Evolutionary conservation across 1,140 invertebrate species (phyloP), one percentile per base, ranked within the genome.

Genomic region (Nautilus pompilius): DNA sequence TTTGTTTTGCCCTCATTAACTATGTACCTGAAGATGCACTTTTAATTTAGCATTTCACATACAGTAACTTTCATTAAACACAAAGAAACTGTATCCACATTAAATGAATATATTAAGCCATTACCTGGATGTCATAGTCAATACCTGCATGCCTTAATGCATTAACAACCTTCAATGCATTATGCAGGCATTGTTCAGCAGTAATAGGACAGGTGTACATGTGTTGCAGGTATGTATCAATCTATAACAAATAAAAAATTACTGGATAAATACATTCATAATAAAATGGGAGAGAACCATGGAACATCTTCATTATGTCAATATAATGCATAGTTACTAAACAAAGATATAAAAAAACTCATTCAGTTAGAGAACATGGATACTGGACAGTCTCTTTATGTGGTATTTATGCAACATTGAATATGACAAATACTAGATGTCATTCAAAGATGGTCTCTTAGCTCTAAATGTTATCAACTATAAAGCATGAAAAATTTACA

Each of bases 141-240:
- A 83, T 73, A 6, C 80, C 80, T 57, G 75, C 74, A 63, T 69
- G 75, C 51, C 74, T 65, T 73, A 82, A 74, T 41, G 80, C 79
- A 69, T 71, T 73, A 6, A 79, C 73, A 2, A 82, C 69, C 58
- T 80, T 80, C 8, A 83, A 70, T 13, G 82, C 80, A 72, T 83
- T 83, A 58, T 83, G 82, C 33, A 82, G 71, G 60, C 79, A 82
- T 60, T 83, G 79, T 62, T 82, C 82, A 34, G 77, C 77, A 30
- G 74, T 77, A 15, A 63, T 56, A 8, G 82, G 80, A 17, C 73
- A 72, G 5, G 76, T 79, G 67, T 82, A 82, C 81, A 82, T 81
- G 49, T 77, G 73, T 45, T 76, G 63, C 2, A 83, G 66, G 51
- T 83, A 76, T 17, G 65, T 72, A 32, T 74, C 69, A 48, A 80